A percentile compares a stretch with the other conserved stretches of the same genome.
Evolutionary conservation across 2,113 vertebrate species (phyloP).

Genomic region (Mirounga angustirostris): DNA sequence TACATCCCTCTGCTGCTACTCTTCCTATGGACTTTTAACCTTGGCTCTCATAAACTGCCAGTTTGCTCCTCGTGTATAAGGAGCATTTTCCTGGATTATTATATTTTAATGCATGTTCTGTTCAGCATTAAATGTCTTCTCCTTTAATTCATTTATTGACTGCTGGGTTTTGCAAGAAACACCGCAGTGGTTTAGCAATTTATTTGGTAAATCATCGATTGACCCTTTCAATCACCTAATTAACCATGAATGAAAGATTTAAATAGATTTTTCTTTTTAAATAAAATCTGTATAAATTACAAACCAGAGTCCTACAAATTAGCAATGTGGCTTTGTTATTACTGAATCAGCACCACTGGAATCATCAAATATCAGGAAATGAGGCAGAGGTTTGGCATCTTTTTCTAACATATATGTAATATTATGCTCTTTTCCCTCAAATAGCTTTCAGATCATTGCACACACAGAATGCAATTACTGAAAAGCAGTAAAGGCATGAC

Average conservation of each 20-base stretch:
- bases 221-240: constrained; percentile 44
- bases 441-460: constrained; percentile 71
- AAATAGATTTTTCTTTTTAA: not conserved
- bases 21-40: not conserved
- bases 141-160: constrained; percentile 24
- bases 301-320: constrained; percentile 1
- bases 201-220: constrained; percentile 29
- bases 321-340: not conserved
- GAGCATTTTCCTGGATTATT: not conserved
- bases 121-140: constrained; percentile 4
- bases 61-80: not conserved
- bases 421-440: constrained; percentile 59
- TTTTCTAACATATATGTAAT: constrained; percentile 58
- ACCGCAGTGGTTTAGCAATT: not conserved
- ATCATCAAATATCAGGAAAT: not conserved
- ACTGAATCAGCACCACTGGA: not conserved
- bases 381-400: not conserved
- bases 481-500: constrained; percentile 48
- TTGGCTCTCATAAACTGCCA: not conserved
- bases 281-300: not conserved
- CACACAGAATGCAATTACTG: constrained; percentile 71
- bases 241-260: constrained; percentile 45
- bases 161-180: not conserved
- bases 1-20: not conserved
- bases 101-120: constrained; percentile 8